phyloP scores from a whole-genome alignment of 2,113 vertebrate species.

The Pelvicachromis taeniatus region DNA sequence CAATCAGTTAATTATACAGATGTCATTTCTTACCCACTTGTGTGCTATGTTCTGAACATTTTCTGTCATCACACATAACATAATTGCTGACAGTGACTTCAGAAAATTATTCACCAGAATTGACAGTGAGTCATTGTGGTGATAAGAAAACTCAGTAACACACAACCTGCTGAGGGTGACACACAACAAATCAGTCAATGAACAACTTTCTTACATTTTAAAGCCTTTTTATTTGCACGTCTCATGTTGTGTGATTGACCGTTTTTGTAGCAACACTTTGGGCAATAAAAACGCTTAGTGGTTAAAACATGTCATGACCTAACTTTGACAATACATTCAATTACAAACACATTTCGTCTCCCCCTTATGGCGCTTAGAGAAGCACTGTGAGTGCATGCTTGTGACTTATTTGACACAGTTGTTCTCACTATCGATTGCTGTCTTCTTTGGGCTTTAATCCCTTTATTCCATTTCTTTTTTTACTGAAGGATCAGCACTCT shows the following conservation, averaged over 20 bases:
- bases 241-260: neutral
- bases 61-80: constrained; percentile 32
- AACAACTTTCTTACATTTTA: neutral
- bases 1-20: constrained; percentile 52
- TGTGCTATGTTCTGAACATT: constrained; percentile 18
- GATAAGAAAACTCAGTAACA: neutral
- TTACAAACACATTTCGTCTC: neutral
- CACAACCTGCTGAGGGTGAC: neutral
- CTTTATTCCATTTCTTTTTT: neutral
- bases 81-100: constrained; percentile 19
- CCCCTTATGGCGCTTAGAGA: neutral
- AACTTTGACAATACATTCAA: neutral
- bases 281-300: neutral
- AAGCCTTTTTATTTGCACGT: neutral
- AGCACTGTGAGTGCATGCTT: neutral
- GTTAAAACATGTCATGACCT: neutral
- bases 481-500: neutral
- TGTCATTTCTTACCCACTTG: constrained; percentile 41
- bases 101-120: constrained; percentile 6
- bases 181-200: neutral
- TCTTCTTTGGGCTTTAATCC: neutral
- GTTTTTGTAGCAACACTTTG: neutral
- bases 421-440: neutral
- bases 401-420: neutral
- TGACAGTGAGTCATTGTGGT: constrained; percentile 1